Conservation (phyloP, 2,797 vertebrate genomes). For the Taenioides sp. region DNA sequence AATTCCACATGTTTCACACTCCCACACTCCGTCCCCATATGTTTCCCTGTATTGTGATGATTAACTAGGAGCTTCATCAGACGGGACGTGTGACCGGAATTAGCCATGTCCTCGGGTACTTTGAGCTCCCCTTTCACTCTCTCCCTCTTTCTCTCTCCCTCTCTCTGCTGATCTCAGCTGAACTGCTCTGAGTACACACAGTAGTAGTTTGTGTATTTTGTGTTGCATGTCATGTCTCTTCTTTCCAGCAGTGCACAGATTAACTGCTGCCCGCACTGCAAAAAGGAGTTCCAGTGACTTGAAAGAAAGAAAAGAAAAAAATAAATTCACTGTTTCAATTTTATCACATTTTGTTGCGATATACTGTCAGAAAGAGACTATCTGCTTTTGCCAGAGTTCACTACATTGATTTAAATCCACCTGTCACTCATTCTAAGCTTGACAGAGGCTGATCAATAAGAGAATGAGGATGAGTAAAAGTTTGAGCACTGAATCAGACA, state of each 20-base stretch:
- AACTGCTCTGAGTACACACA: slow-evolving; percentile 39
- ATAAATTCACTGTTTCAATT: too few species aligned
- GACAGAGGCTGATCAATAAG: too few species aligned
- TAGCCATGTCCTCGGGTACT: slow-evolving; percentile 53
- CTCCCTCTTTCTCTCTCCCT: slow-evolving; percentile 12
- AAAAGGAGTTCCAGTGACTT: background rate
- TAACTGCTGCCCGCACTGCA: background rate
- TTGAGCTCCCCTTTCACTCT: slow-evolving; percentile 28
- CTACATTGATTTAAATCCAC: too few species aligned
- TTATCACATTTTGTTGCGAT: too few species aligned
- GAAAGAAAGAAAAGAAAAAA: too few species aligned
- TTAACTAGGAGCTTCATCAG: slow-evolving; percentile 49
- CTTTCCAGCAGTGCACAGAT: slow-evolving; percentile 17
- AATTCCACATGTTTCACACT: slow-evolving; percentile 30
- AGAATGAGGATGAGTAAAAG: too few species aligned
- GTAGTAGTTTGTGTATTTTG: slow-evolving; percentile 22
- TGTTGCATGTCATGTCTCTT: slow-evolving; percentile 6
- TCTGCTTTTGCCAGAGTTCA: too few species aligned
- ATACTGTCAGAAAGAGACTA: too few species aligned
- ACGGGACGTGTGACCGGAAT: slow-evolving; percentile 52
- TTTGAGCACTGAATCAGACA: too few species aligned
- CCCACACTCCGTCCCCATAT: slow-evolving; percentile 10
- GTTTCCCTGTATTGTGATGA: slow-evolving; percentile 27
- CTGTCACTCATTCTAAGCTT: too few species aligned
- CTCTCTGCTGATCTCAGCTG: slow-evolving; percentile 46